Conservation (phyloP, 2,797 vertebrate genomes). For the Mus caroli region DNA sequence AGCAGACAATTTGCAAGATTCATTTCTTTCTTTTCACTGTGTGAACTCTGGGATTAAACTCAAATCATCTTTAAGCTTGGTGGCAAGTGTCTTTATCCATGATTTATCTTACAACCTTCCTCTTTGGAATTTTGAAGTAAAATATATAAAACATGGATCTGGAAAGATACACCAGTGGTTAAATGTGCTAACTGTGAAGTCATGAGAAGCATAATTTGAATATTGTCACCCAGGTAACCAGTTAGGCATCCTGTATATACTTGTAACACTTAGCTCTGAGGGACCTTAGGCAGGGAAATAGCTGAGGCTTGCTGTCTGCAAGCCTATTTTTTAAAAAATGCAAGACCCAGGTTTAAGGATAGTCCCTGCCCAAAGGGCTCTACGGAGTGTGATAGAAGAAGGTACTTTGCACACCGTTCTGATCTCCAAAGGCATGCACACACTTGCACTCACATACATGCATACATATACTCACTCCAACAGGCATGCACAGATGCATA, state of each 20-base stretch:
- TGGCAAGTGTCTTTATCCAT: not conserved
- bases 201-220: not conserved
- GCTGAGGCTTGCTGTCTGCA: not conserved
- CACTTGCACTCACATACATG: not conserved
- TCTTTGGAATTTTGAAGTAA: not conserved
- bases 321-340: not conserved
- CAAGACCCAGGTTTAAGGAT: not conserved
- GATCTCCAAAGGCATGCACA: not conserved
- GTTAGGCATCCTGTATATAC: not conserved
- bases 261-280: not conserved
- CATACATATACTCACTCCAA: not conserved
- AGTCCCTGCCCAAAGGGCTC: not conserved
- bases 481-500: too few relatives aligned
- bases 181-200: not conserved
- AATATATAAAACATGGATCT: not conserved
- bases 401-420: not conserved
- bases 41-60: not conserved
- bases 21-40: not conserved
- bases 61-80: not conserved
- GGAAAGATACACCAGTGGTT: not conserved
- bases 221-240: not conserved
- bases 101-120: not conserved
- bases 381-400: not conserved
- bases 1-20: not conserved
- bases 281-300: not conserved